Base-by-base conservation (phyloP, 2,888 invertebrate species). In the Lapara coniferarum region DNA sequence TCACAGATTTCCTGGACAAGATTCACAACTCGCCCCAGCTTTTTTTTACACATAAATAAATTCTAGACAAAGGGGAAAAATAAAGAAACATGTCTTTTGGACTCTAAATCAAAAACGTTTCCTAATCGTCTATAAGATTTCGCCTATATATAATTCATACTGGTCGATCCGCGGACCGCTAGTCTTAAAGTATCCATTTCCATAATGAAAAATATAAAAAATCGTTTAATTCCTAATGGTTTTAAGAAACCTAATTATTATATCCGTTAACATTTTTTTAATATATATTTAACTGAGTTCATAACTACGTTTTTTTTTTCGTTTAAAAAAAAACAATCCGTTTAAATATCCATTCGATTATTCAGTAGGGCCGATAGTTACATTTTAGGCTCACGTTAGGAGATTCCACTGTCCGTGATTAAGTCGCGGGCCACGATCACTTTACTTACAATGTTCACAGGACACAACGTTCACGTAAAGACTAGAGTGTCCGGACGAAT, bases 181-280 rank as follows among this genome's bases (percentile, higher is more conserved):
- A 91, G 81, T 88, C 88, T 88, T 89, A 88, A 87, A 90, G 87
- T 85, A 86, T 89, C 88, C 88, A 89, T 91, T 91, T 91, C 90
- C 87, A 85, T 91, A 89, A 88, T 91, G 89, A 91, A 92, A 84
- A 92, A 91, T 91, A 92, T 92, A 92, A 90, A 92, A 88, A 92
- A 88, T 88, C 84, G 85, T 85, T 87, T 89, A 90, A 91, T 86
- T 85, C 87, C 92, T 92, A 92, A 82, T 86, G 88, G 92, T 91
- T 89, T 84, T 91, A 91, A 89, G 91, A 93, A 93, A 92, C 91
- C 91, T 92, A 92, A 87, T 89, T 92, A 92, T 89, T 86, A 90
- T 87, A 91, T 89, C 89, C 83, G 87, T 92, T 92, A 92, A 91
- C 91, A 89, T 90, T 86, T 88, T 87, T 85, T 88, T 91, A n/a